Evolutionary conservation across 23 tunicate species (phyloP).

Genomic region (Halocynthia aurantium): DNA sequence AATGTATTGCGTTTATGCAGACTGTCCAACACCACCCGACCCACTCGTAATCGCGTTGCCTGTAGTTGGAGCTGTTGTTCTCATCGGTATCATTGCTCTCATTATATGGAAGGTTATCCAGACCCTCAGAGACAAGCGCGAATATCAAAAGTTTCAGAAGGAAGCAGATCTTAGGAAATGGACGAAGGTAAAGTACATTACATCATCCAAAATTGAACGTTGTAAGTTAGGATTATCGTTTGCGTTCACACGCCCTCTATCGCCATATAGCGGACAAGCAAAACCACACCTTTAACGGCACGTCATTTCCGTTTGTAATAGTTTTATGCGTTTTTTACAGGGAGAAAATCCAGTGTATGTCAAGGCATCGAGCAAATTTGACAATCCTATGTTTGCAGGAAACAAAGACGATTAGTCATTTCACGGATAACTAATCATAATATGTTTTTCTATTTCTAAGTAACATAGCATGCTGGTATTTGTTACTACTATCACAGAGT

Average conservation of each 20-base stretch:
- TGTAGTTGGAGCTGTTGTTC: slow-evolving; percentile 67
- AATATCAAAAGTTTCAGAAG: slow-evolving; percentile 61
- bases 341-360: slow-evolving; percentile 72
- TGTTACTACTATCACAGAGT: too few relatives aligned
- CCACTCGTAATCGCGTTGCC: slow-evolving; percentile 64
- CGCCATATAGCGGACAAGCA: not conserved
- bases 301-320: not conserved
- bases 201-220: not conserved
- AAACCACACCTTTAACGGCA: not conserved
- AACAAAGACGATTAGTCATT: not conserved
- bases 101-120: slow-evolving; percentile 76
- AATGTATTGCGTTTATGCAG: slow-evolving; percentile 20
- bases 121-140: slow-evolving; percentile 51
- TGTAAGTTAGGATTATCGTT: not conserved
- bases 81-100: slow-evolving; percentile 62
- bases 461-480: too few relatives aligned
- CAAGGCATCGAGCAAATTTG: slow-evolving; percentile 46
- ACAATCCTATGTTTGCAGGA: slow-evolving; percentile 73
- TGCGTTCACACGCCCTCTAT: not conserved
- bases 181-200: slow-evolving; percentile 32
- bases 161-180: slow-evolving; percentile 45
- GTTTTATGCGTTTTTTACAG: slow-evolving; percentile 28
- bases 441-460: not conserved
- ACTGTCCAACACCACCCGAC: slow-evolving; percentile 63
- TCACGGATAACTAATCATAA: not conserved